Base-by-base conservation (phyloP, 2,113 vertebrate species). In the Setophaga petechia region DNA sequence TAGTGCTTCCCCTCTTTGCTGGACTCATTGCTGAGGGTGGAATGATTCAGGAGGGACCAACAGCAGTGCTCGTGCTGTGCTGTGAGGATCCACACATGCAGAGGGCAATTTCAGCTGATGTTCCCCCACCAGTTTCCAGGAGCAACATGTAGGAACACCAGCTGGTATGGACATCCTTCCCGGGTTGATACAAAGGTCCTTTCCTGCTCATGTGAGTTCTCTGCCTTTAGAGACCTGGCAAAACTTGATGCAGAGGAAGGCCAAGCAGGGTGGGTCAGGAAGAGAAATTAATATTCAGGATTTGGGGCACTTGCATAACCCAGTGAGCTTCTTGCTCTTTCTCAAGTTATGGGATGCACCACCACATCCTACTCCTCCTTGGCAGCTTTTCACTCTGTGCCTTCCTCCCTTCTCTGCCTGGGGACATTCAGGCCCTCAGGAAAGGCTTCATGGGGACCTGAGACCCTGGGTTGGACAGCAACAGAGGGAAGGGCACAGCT, bases 11-110 rank as follows among this genome's bases (percentile, higher is more conserved):
- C 47, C 65, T 78, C 61, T 84, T 77, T 41, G 6, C 68, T 69
- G 55, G 31, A 2, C 55, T 57, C 20, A 4, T 49, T 79, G 9
- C 18, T 6, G 4, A 63, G 30, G 6, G 7, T 5, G 7, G 31
- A 66, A 6, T 15, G 46, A 55, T 31, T 69, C 54, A 30, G 67
- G 28, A 80, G 15, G 21, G 41, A 85, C 25, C 0, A 2, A 54
- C 33, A 73, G 49, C 2, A 1, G 31, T 10, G 33, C 9, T 14
- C 5, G 2, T 2, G 1, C 27, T 25, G 7, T n/a, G n/a, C 47
- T 65, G 57, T 63, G 58, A 82, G 52, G 15, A 78, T 37, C 9
- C 21, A 52, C 11, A 18, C 5, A 52, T 46, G 51, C 72, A 66
- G 51, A 86, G 22, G 59, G 54, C 7, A 73, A 15, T 85, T 95